phyloP scores from a whole-genome alignment of 1,140 invertebrate genomes.

The Aphelenchoides besseyi region DNA sequence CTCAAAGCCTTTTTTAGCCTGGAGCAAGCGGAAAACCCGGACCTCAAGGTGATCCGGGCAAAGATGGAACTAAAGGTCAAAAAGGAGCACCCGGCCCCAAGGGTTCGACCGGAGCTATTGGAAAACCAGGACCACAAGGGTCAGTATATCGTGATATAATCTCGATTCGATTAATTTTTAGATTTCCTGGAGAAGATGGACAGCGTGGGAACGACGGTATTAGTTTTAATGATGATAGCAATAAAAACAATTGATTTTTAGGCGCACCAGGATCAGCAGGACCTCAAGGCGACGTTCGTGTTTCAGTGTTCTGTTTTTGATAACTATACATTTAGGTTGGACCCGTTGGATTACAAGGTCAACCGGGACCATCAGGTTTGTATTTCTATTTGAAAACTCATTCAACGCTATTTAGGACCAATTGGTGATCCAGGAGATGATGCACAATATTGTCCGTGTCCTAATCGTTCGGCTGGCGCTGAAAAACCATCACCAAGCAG shows the following conservation, averaged over 20 bases:
- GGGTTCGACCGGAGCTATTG: conserved; percentile 14
- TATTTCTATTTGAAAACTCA: background rate
- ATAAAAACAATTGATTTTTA: too few species aligned
- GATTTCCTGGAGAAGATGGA: conserved; percentile 23
- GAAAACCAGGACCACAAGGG: conserved; percentile 20
- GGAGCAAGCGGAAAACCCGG: conserved; percentile 3
- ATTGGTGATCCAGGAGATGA: conserved; percentile 17
- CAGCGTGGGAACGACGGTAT: conserved; percentile 22
- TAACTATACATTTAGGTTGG: background rate
- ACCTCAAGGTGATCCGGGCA: background rate
- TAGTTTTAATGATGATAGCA: too few species aligned
- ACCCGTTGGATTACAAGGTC: background rate
- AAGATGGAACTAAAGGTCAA: conserved; percentile 20
- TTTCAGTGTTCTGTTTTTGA: background rate
- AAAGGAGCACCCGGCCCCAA: conserved; percentile 20
- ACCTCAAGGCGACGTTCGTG: background rate
- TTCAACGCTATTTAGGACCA: background rate
- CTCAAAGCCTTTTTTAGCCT: too few species aligned
- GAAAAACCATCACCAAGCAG: background rate
- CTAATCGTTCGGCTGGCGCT: background rate
- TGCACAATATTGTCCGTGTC: conserved; percentile 24
- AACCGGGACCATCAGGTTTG: background rate
- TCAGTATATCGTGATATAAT: too few species aligned
- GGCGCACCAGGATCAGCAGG: conserved; percentile 8
- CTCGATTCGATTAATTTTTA: too few species aligned